These are phyloP conservation scores for Pachypsylla venusta DNA, from an alignment of 1,140 invertebrate genomes.

Conservation along the genomic window DNA sequence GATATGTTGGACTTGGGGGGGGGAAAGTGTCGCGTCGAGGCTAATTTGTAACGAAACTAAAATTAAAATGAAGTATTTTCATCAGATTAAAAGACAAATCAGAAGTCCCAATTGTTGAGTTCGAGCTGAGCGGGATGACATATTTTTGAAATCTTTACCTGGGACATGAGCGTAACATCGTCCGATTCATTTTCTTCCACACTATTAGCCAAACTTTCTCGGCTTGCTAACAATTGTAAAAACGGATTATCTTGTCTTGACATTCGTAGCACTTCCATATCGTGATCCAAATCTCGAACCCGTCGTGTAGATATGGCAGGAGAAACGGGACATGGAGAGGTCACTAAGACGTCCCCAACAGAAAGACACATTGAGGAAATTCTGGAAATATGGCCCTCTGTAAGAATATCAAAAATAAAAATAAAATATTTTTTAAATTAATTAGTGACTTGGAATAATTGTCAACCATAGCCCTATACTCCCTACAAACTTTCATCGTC, in stretches of 20 bases:
- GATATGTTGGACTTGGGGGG: too few species aligned
- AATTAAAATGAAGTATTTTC: too few species aligned
- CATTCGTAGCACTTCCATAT: slow-evolving; percentile 61
- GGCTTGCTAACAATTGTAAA: slow-evolving; percentile 57
- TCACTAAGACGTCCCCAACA: slow-evolving; percentile 34
- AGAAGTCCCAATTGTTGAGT: slow-evolving; percentile 5
- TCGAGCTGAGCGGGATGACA: not conserved
- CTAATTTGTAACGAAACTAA: too few species aligned
- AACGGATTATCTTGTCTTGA: slow-evolving; percentile 71
- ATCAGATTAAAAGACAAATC: not conserved
- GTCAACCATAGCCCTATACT: too few species aligned
- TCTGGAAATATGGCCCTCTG: not conserved
- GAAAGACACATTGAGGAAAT: slow-evolving; percentile 28
- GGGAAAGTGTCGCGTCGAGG: too few species aligned
- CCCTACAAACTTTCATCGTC: too few species aligned
- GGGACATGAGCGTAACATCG: slow-evolving; percentile 57
- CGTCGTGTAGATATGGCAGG: slow-evolving; percentile 46
- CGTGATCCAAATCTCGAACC: slow-evolving; percentile 60
- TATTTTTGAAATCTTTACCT: slow-evolving; percentile 34
- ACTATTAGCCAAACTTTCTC: slow-evolving; percentile 55
- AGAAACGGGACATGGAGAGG: slow-evolving; percentile 32
- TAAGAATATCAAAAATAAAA: too few species aligned
- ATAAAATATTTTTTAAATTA: too few species aligned
- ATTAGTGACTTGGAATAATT: too few species aligned
- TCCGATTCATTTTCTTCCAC: slow-evolving; percentile 55